A percentile compares a stretch with the other conserved stretches of the same genome.
These are phyloP conservation scores for Emydocephalus ijimae DNA, from an alignment of 2,113 vertebrate genomes.

Conservation along the genomic window DNA sequence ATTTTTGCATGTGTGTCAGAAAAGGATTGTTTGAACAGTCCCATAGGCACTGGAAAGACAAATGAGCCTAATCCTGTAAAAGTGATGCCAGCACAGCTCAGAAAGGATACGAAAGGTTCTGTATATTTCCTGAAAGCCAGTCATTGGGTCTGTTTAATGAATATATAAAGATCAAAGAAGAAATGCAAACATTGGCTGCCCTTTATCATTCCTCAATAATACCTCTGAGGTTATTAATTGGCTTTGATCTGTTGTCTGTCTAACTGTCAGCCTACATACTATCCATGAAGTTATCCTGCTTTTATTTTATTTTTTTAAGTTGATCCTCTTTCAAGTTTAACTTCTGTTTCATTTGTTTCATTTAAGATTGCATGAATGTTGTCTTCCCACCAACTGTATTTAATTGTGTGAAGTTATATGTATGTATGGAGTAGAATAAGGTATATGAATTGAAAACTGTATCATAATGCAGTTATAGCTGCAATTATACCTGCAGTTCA, in stretches of 20 bases:
- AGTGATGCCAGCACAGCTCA: neutral
- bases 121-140: neutral
- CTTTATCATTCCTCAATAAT: neutral
- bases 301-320: neutral
- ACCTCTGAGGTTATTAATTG: neutral
- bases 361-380: neutral
- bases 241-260: neutral
- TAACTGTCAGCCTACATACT: neutral
- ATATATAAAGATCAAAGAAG: neutral
- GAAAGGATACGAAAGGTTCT: neutral
- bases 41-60: neutral
- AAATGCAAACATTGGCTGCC: neutral
- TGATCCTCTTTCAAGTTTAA: neutral
- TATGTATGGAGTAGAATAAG: neutral
- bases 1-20: neutral
- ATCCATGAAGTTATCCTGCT: neutral
- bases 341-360: neutral
- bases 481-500: neutral
- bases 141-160: neutral
- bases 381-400: neutral
- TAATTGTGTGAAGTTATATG: neutral
- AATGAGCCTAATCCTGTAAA: neutral
- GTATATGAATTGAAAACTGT: neutral
- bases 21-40: neutral
- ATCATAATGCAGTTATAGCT: neutral